Evolutionary conservation across 2,888 invertebrate genomes (phyloP), one percentile per base, ranked within the genome.

Genomic region (Ophonus ardosiacus): DNA sequence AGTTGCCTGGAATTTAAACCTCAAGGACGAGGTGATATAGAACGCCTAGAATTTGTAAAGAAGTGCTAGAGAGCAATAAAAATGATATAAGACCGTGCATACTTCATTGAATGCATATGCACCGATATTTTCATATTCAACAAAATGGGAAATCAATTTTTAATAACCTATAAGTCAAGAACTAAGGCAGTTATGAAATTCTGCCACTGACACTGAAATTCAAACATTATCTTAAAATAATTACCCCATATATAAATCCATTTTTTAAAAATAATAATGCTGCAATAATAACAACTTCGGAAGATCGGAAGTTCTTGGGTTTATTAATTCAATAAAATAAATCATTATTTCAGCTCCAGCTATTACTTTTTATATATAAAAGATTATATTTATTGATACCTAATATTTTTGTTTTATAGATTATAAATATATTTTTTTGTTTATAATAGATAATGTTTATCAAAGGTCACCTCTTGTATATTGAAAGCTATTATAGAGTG

Each of bases 1-100:
- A 68, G 68, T 68, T 68, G 31, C n/a, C 43, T 51, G 43, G 43
- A 51, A 51, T 51, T 51, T 51, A 51, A 51, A 51, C 10, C 43
- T 51, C 43, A 51, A 51, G 43, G 43, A 51, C 43, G 43, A 8
- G 43, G 2, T 51, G 43, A 51, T 51, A 51, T 51, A 51, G 8
- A 51, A 8, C 43, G 43, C 43, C 10, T 8, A 51, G 43, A 51
- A 51, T 51, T 51, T 51, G 43, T 51, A 51, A 51, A 13, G 43
- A 51, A 51, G 10, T 51, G 43, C 10, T 51, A 51, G 8, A 51
- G 43, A 51, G 43, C 43, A 51, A 51, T 51, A 51, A 51, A 51
- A 51, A 51, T 51, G 43, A 51, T 51, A 51, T 51, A 51, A 10
- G 43, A 51, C 43, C 10, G 43, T 51, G 43, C 43, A 51, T 51